phyloP scores from a whole-genome alignment of 2,113 vertebrate genomes.

The Panthera uncia region DNA sequence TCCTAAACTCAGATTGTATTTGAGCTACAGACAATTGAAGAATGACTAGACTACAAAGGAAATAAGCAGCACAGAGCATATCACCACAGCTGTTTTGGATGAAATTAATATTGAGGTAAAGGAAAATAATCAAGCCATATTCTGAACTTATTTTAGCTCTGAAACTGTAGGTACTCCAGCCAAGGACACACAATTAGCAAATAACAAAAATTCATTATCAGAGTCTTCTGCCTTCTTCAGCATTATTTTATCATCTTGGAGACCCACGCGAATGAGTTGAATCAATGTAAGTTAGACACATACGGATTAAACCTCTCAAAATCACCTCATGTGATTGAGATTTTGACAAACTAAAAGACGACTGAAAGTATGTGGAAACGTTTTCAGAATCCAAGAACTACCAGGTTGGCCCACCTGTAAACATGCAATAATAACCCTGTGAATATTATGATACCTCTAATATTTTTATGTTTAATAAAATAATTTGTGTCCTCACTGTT shows the following conservation, averaged over 20 bases:
- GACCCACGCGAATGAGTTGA: background rate
- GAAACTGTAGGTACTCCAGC: background rate
- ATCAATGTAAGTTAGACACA: slow-evolving; percentile 43
- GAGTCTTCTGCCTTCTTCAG: background rate
- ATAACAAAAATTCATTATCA: background rate
- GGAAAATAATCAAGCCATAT: background rate
- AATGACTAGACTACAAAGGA: background rate
- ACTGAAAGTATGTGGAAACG: slow-evolving; percentile 37
- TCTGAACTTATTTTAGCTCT: slow-evolving; percentile 36
- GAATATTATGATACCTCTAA: background rate
- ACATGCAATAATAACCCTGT: background rate
- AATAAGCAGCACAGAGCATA: background rate
- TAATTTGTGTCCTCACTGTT: background rate
- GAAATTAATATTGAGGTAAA: slow-evolving; percentile 18
- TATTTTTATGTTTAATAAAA: slow-evolving; percentile 51
- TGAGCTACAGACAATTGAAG: background rate
- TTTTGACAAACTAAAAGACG: slow-evolving; percentile 42
- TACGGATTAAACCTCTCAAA: slow-evolving; percentile 51
- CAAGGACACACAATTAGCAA: background rate
- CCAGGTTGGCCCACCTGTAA: background rate
- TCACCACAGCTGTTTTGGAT: background rate
- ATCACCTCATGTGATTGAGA: slow-evolving; percentile 28
- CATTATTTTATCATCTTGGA: slow-evolving; percentile 22
- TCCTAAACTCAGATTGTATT: background rate
- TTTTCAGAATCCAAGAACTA: slow-evolving; percentile 42